A percentile compares a stretch with the other conserved stretches of the same genome.
Conservation (phyloP, 2,888 invertebrate species). For the Girardia tigrina region DNA sequence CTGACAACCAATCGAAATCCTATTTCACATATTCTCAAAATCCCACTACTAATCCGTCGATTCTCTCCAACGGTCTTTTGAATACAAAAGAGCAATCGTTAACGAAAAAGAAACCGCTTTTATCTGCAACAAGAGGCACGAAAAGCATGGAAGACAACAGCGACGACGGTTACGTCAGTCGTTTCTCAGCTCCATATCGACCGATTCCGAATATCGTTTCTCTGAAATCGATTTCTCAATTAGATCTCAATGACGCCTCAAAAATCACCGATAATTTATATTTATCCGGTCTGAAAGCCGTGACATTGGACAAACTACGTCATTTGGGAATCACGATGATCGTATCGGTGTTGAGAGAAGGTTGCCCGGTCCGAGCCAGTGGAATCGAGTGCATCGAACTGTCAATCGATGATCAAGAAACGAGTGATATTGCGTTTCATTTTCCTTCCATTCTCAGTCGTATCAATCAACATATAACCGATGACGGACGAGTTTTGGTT, state of each 20-base stretch:
- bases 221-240: background rate
- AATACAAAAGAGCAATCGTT: background rate
- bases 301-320: constrained; percentile 4
- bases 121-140: background rate
- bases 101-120: constrained; percentile 5
- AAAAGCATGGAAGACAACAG: constrained; percentile 16
- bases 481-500: background rate
- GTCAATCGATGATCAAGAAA: constrained; percentile 16
- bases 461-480: background rate
- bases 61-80: background rate
- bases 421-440: background rate
- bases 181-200: background rate
- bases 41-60: background rate
- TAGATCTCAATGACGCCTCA: constrained; percentile 1
- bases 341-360: background rate
- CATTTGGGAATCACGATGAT: background rate
- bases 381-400: background rate
- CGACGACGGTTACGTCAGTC: background rate
- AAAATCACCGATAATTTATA: background rate
- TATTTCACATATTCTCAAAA: constrained; percentile 11
- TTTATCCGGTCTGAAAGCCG: constrained; percentile 1
- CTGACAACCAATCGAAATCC: background rate
- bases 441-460: background rate
- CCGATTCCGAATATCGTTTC: background rate
- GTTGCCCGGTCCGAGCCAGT: background rate